Percentiles rank a stretch among this genome's conserved stretches.
Conservation (phyloP, 2,888 invertebrate genomes). For the Ariolimax columbianus region DNA sequence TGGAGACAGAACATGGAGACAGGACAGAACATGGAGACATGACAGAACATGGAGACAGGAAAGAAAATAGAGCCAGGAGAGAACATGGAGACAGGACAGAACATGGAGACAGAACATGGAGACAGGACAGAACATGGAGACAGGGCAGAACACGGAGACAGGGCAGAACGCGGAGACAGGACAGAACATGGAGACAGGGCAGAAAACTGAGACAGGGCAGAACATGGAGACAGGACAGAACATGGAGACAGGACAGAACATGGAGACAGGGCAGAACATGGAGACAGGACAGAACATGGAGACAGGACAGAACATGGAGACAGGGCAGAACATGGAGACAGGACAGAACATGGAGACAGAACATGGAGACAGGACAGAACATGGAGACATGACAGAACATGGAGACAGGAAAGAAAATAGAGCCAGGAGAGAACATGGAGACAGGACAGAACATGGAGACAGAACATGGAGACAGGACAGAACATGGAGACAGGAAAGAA, state of each 20-base stretch:
- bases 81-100: too few relatives aligned
- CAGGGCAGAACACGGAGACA: conserved; percentile 24
- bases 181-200: conserved; percentile 20
- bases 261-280: not conserved
- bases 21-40: conserved; percentile 4
- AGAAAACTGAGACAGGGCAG: too few relatives aligned
- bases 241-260: conserved; percentile 24
- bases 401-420: too few relatives aligned
- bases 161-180: conserved; percentile 11
- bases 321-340: not conserved
- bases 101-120: too few relatives aligned
- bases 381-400: too few relatives aligned
- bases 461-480: too few relatives aligned
- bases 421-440: too few relatives aligned
- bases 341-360: too few relatives aligned
- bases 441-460: too few relatives aligned
- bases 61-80: not conserved
- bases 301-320: not conserved
- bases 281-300: not conserved
- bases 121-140: not conserved
- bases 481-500: too few relatives aligned
- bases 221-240: conserved; percentile 23
- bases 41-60: not conserved
- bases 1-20: too few relatives aligned
- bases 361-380: too few relatives aligned